Conservation (phyloP, 1,140 invertebrate genomes). For the Pygmarrhopalites habei region DNA sequence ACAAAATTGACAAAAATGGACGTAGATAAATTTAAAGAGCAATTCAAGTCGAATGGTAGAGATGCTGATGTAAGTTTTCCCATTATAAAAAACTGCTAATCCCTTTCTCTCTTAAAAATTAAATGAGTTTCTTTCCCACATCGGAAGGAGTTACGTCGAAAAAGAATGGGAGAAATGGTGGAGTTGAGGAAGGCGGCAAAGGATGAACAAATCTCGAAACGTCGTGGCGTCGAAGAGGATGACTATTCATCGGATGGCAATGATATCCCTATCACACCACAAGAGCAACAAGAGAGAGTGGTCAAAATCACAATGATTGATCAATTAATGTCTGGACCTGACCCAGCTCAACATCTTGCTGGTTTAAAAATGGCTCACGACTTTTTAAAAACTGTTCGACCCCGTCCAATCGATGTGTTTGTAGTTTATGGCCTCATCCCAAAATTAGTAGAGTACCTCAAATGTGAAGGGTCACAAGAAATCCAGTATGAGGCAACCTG, state of each 20-base stretch:
- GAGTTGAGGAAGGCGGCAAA: background rate
- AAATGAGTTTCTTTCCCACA: background rate
- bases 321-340: background rate
- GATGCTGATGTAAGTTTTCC: conserved; percentile 1
- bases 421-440: background rate
- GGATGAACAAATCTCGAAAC: background rate
- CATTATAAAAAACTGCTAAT: background rate
- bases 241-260: background rate
- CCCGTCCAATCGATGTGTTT: conserved; percentile 1
- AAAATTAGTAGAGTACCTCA: conserved; percentile 2
- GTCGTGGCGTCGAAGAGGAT: background rate
- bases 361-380: conserved; percentile 6
- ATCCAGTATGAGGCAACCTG: background rate
- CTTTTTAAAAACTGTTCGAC: background rate
- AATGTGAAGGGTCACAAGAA: background rate
- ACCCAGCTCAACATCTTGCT: background rate
- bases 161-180: background rate
- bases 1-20: background rate
- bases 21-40: conserved; percentile 4
- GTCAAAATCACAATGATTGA: background rate
- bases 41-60: background rate
- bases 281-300: background rate
- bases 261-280: background rate
- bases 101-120: background rate
- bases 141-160: background rate